Percentiles rank a stretch among this genome's conserved stretches.
These are phyloP conservation scores for Fistularia commersonii DNA, from an alignment of 2,797 vertebrate species.

Conservation along the genomic window DNA sequence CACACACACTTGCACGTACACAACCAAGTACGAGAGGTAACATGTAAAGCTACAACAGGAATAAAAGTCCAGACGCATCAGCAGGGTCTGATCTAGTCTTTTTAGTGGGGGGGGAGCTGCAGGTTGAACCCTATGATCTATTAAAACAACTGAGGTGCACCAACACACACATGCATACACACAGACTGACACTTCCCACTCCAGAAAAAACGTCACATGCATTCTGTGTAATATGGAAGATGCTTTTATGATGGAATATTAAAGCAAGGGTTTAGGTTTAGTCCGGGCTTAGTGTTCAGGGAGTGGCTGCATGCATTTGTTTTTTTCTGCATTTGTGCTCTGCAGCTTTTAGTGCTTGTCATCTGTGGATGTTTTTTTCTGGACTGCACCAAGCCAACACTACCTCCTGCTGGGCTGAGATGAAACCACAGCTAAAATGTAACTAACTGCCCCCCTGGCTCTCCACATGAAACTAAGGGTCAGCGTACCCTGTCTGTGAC, in stretches of 20 bases:
- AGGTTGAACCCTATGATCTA: conserved; percentile 16
- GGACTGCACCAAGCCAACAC: conserved; percentile 28
- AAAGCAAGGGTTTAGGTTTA: conserved; percentile 13
- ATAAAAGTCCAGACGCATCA: background rate
- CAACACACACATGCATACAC: background rate
- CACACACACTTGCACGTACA: too few relatives aligned
- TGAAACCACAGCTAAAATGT: background rate
- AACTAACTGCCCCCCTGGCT: background rate
- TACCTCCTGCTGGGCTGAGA: conserved; percentile 56
- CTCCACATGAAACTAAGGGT: too few relatives aligned
- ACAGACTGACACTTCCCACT: background rate
- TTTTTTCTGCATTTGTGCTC: conserved; percentile 7
- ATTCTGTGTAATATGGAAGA: background rate
- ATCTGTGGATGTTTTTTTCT: conserved; percentile 9
- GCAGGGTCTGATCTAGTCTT: background rate
- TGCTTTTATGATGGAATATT: conserved; percentile 17
- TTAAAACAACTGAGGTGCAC: conserved; percentile 8
- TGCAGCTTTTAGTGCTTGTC: background rate
- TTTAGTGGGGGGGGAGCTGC: conserved; percentile 2
- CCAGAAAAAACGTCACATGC: conserved; percentile 6
- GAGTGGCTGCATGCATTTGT: conserved; percentile 33
- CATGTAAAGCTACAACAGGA: conserved; percentile 7
- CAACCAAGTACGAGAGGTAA: background rate
- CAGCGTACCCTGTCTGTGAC: too few relatives aligned
- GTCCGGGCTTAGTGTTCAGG: conserved; percentile 33